Evolutionary conservation across 1,140 invertebrate genomes (phyloP).

Genomic region (Oryctes rhinoceros): DNA sequence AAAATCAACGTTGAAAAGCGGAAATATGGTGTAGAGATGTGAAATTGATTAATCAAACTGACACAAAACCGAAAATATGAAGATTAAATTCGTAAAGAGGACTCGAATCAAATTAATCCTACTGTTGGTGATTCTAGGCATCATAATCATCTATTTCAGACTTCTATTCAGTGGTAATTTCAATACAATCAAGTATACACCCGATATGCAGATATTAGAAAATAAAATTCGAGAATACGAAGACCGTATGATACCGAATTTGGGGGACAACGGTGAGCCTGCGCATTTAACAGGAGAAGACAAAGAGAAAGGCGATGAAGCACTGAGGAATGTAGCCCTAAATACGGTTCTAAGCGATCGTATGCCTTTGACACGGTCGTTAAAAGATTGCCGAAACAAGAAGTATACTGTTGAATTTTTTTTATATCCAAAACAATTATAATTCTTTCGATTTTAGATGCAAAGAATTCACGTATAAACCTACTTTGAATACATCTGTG

Average conservation of each 20-base stretch:
- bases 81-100: not conserved
- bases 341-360: conserved; percentile 85
- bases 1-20: too few species aligned
- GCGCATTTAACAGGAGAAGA: conserved; percentile 68
- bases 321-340: conserved; percentile 80
- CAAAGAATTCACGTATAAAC: conserved; percentile 64
- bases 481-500: conserved; percentile 70
- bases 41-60: not conserved
- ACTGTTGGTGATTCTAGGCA: not conserved
- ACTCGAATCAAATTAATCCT: not conserved
- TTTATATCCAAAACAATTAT: conserved; percentile 24
- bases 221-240: conserved; percentile 59
- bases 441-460: conserved; percentile 62
- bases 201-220: not conserved
- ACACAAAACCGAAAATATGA: not conserved
- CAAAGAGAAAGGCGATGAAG: conserved; percentile 68
- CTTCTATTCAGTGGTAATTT: not conserved
- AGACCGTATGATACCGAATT: conserved; percentile 62
- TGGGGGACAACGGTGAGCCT: conserved; percentile 73
- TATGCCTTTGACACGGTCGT: conserved; percentile 77
- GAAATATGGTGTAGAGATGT: too few species aligned
- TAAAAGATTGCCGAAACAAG: conserved; percentile 56
- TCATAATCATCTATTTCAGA: not conserved
- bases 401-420: conserved; percentile 45
- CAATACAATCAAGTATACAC: not conserved